Evolutionary conservation across 1,140 invertebrate species (phyloP).

Genomic region (Drosophila gunungcola): DNA sequence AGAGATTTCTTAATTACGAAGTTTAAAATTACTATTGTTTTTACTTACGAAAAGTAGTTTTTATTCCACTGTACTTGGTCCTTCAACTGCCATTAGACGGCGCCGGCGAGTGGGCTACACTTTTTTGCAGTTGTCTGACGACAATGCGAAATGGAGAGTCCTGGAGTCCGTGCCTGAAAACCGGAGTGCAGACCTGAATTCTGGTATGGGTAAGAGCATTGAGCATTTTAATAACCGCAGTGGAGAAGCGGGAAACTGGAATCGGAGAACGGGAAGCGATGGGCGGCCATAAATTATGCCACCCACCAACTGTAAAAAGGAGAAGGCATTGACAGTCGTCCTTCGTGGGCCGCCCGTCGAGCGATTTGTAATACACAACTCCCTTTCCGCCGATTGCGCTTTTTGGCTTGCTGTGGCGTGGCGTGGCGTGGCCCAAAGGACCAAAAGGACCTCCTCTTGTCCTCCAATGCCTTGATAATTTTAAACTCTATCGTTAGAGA

Average conservation of each 20-base stretch:
- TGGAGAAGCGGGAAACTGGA: slow-evolving; percentile 17
- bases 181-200: slow-evolving; percentile 3
- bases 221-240: slow-evolving; percentile 82
- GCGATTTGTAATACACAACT: slow-evolving; percentile 80
- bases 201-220: slow-evolving; percentile 75
- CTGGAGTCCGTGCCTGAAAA: slow-evolving; percentile 21
- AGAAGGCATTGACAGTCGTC: slow-evolving; percentile 57
- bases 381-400: slow-evolving; percentile 52
- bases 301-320: slow-evolving; percentile 62
- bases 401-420: slow-evolving; percentile 45
- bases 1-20: no score
- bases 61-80: slow-evolving; percentile 52
- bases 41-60: neutral
- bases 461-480: slow-evolving; percentile 58
- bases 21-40: no score
- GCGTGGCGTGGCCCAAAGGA: no score
- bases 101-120: slow-evolving; percentile 74
- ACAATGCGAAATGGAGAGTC: slow-evolving; percentile 46
- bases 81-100: slow-evolving; percentile 79
- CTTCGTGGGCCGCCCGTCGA: slow-evolving; percentile 61
- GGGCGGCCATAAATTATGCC: slow-evolving; percentile 78
- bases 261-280: slow-evolving; percentile 13
- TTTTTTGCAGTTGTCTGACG: slow-evolving; percentile 66
- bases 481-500: slow-evolving; percentile 57
- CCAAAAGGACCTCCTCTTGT: slow-evolving; percentile 24